Conservation (phyloP, 2,113 vertebrate genomes). For the Pygoscelis antarcticus region DNA sequence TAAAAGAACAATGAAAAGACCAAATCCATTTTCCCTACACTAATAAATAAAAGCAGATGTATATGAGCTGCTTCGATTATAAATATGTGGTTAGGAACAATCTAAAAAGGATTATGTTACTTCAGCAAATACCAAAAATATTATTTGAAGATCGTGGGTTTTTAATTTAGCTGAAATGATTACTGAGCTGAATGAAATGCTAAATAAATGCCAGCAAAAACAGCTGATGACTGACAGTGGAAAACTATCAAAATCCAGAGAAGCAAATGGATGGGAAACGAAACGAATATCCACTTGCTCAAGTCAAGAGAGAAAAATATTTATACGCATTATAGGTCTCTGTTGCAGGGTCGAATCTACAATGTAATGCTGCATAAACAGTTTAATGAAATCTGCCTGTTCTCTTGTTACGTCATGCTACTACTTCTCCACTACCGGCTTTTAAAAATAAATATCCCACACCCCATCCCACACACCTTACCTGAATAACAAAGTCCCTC, state of each 20-base stretch:
- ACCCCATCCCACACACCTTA: constrained; percentile 12
- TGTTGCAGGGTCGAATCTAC: neutral
- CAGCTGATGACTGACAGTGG: neutral
- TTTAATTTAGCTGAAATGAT: neutral
- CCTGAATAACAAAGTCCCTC: constrained; percentile 97
- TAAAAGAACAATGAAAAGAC: neutral
- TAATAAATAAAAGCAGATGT: neutral
- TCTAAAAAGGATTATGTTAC: neutral
- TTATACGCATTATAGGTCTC: neutral
- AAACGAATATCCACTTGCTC: neutral
- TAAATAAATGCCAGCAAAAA: neutral
- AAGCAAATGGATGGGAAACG: neutral
- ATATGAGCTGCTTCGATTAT: neutral
- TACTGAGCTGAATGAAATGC: neutral
- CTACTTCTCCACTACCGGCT: neutral
- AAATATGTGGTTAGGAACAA: neutral
- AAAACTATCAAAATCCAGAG: neutral
- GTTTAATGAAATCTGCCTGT: neutral
- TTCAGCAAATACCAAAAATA: neutral
- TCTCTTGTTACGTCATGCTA: neutral
- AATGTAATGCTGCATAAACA: neutral
- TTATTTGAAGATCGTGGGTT: neutral
- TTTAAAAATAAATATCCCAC: neutral
- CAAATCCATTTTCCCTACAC: neutral
- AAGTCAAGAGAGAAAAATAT: neutral